phyloP scores from a whole-genome alignment of 1,140 invertebrate genomes.

The Drosophila bocqueti region DNA sequence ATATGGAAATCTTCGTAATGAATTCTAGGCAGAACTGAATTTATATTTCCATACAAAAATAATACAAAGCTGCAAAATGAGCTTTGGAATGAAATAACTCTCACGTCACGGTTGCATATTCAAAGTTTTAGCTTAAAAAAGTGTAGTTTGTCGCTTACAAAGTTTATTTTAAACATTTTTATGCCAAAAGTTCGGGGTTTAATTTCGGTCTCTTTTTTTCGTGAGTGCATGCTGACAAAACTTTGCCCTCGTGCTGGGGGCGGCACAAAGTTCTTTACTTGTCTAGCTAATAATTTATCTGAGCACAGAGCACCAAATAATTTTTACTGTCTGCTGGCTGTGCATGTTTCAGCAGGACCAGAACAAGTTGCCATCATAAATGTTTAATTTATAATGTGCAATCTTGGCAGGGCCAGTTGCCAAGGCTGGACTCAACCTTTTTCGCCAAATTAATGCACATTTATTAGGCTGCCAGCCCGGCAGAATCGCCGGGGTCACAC shows the following conservation, averaged over 20 bases:
- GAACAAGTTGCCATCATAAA: slow-evolving; percentile 32
- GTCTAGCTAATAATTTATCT: slow-evolving; percentile 35
- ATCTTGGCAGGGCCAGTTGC: slow-evolving; percentile 23
- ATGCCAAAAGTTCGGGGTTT: slow-evolving; percentile 9
- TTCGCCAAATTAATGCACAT: slow-evolving; percentile 66
- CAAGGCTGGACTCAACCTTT: slow-evolving; percentile 46
- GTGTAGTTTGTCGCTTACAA: background rate
- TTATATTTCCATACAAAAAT: background rate
- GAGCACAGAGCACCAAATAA: slow-evolving; percentile 20
- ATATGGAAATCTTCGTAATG: background rate
- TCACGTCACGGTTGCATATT: too few species aligned
- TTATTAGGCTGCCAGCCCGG: slow-evolving; percentile 33
- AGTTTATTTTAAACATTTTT: slow-evolving; percentile 3
- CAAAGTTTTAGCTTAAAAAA: background rate
- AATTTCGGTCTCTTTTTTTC: slow-evolving; percentile 10
- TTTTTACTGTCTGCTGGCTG: slow-evolving; percentile 36
- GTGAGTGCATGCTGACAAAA: slow-evolving; percentile 17
- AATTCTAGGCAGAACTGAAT: background rate
- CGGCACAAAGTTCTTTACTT: slow-evolving; percentile 34
- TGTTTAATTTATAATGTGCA: slow-evolving; percentile 65
- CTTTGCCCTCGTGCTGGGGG: slow-evolving; percentile 15
- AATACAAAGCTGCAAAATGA: background rate
- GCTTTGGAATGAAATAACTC: background rate
- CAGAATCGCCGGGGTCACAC: background rate
- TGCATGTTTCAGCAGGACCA: slow-evolving; percentile 18